These are phyloP conservation scores for Agrotis segetum DNA, from an alignment of 2,888 invertebrate species.

Conservation along the genomic window DNA sequence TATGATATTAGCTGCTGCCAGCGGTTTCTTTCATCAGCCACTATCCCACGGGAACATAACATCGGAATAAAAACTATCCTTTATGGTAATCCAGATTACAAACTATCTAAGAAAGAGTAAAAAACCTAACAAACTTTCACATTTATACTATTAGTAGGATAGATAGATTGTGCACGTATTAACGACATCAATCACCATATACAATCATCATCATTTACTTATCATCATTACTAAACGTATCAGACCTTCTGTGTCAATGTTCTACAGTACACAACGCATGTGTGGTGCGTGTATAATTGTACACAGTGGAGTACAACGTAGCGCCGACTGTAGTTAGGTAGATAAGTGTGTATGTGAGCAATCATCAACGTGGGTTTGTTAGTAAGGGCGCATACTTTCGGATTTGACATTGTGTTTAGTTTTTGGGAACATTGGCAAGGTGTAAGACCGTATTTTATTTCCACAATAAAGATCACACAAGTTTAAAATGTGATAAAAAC, in stretches of 20 bases:
- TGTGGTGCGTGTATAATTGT: constrained; percentile 36
- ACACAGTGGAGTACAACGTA: constrained; percentile 27
- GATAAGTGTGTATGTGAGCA: constrained; percentile 11
- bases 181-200: neutral
- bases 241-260: constrained; percentile 22
- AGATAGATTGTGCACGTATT: neutral
- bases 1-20: too few relatives aligned
- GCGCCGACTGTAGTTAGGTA: constrained; percentile 31
- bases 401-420: neutral
- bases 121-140: too few relatives aligned
- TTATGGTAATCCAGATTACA: too few relatives aligned
- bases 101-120: too few relatives aligned
- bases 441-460: neutral
- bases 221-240: neutral
- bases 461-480: too few relatives aligned
- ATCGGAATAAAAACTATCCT: too few relatives aligned
- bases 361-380: constrained; percentile 6
- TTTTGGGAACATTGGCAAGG: neutral
- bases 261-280: neutral
- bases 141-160: too few relatives aligned
- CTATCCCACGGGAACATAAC: too few relatives aligned
- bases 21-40: too few relatives aligned
- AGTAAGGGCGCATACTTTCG: constrained; percentile 16
- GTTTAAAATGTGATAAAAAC: too few relatives aligned
- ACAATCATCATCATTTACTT: neutral